phyloP scores from a whole-genome alignment of 2,113 vertebrate genomes.

The Pomatostomus ruficeps region DNA sequence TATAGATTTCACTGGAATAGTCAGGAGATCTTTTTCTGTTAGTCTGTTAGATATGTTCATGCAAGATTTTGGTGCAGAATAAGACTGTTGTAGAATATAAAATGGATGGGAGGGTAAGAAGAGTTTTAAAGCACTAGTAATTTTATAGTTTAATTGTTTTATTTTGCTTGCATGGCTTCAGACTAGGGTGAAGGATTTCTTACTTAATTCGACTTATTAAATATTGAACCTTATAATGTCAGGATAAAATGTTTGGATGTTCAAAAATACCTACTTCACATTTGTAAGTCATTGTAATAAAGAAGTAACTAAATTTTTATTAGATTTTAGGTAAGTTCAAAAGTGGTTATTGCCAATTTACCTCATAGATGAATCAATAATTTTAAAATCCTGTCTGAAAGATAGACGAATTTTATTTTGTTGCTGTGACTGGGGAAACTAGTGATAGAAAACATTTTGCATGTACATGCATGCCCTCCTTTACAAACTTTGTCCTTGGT shows the following conservation, averaged over 20 bases:
- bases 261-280: background rate
- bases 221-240: background rate
- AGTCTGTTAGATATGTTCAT: background rate
- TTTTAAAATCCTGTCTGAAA: background rate
- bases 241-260: background rate
- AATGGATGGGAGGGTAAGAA: background rate
- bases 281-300: background rate
- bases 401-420: background rate
- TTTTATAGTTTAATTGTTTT: background rate
- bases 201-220: background rate
- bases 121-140: background rate
- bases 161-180: background rate
- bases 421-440: background rate
- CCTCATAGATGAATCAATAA: background rate
- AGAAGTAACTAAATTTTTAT: background rate
- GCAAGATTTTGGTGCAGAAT: background rate
- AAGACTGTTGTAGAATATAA: background rate
- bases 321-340: background rate
- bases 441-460: background rate
- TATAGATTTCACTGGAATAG: background rate
- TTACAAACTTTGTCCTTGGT: background rate
- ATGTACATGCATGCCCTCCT: background rate
- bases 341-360: background rate
- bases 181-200: background rate
- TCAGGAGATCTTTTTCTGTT: background rate